Conservation (phyloP, 2,113 vertebrate genomes). For the Monarcha castaneiventris region DNA sequence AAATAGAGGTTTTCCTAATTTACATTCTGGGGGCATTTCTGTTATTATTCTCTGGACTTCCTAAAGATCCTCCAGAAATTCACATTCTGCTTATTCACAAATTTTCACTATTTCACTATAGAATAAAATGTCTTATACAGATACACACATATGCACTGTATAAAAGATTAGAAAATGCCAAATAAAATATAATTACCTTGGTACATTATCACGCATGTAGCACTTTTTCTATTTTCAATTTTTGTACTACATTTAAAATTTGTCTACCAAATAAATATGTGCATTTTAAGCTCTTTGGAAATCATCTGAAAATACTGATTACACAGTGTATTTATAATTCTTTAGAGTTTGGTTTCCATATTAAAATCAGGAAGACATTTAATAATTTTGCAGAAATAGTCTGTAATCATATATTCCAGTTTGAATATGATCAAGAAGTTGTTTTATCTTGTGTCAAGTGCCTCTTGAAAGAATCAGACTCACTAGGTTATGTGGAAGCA, state of each 20-base stretch:
- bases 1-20: neutral
- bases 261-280: neutral
- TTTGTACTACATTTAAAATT: neutral
- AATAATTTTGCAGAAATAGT: neutral
- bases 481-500: neutral
- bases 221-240: neutral
- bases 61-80: neutral
- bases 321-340: neutral
- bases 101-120: neutral
- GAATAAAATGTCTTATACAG: neutral
- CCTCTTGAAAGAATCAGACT: neutral
- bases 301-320: neutral
- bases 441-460: neutral
- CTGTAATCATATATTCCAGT: neutral
- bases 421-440: neutral
- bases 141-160: neutral
- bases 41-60: neutral
- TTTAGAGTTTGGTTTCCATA: neutral
- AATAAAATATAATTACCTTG: neutral
- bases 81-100: neutral
- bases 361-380: neutral
- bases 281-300: neutral
- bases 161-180: neutral
- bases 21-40: neutral
- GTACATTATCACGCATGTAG: neutral